These are phyloP conservation scores for Aphodius granarius DNA, from an alignment of 2,888 invertebrate species.

Conservation along the genomic window DNA sequence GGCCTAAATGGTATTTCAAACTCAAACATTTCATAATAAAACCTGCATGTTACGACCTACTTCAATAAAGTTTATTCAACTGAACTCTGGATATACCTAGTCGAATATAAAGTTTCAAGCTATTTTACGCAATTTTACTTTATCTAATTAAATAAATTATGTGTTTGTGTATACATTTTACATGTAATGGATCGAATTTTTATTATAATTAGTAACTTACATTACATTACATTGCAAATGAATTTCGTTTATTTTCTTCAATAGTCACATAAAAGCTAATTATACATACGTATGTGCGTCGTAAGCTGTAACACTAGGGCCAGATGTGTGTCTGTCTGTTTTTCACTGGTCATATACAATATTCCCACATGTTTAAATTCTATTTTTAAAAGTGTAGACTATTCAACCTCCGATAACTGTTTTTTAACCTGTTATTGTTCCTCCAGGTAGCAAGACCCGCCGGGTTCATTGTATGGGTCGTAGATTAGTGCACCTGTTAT, in stretches of 20 bases:
- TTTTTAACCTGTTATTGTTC: slow-evolving; percentile 14
- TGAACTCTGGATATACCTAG: neutral
- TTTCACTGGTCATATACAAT: neutral
- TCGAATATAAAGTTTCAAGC: neutral
- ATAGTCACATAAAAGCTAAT: neutral
- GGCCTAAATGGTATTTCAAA: slow-evolving; percentile 7
- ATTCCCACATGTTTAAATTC: slow-evolving; percentile 8
- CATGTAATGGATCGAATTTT: neutral
- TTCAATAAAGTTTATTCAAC: neutral
- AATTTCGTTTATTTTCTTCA: neutral
- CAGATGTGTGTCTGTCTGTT: neutral
- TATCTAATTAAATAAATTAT: neutral
- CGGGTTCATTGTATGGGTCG: slow-evolving; percentile 8
- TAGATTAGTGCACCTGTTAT: slow-evolving; percentile 17
- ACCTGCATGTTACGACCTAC: neutral
- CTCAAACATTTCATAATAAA: slow-evolving; percentile 9
- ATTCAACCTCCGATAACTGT: neutral
- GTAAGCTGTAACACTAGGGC: neutral
- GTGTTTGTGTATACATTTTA: neutral
- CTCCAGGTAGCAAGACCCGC: slow-evolving; percentile 17
- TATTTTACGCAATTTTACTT: neutral
- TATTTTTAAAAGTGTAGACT: neutral
- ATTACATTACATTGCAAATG: no score
- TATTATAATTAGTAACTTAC: neutral
- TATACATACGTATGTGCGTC: neutral